Evolutionary conservation across 2,113 vertebrate genomes (phyloP), one percentile per base, ranked within the genome.

Genomic region (Crotalus tigris): DNA sequence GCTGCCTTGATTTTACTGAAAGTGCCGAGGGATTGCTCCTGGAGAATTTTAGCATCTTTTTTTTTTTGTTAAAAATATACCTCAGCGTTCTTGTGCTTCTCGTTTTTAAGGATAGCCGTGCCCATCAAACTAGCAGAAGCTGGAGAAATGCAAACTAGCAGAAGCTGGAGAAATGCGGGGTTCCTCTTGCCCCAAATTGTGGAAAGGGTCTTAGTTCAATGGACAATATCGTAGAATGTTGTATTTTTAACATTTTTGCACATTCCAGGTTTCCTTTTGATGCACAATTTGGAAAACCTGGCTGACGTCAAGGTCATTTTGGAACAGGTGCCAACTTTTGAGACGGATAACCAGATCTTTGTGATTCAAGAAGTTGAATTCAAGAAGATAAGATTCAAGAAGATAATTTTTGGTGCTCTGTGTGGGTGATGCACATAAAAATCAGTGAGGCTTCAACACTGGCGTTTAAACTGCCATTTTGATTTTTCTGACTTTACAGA

Each of bases 21-120:
- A 39, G 69, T 81, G 6, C 17, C 7, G 17, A 81, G 33, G 33
- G 33, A 81, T 39, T 21, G 33, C 69, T 19, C 33, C 15, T 39
- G 33, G 69, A 81, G 19, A 81, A 39, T 39, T 39, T 81, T 17
- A 81, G 69, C 33, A 7, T 81, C 33, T 33, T 33, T 8, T 81
- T 39, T 55, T 55, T 39, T 19, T 81, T 39, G 5, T 39, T 39
- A 39, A 81, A 81, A 81, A 39, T 39, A 81, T 3, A 81, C 17
- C 69, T 81, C 3, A 81, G 21, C 33, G 0, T 81, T 81, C 7
- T 81, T 39, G 33, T 81, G 17, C 7, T 81, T 81, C 33, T 39
- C 0, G 1, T 19, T 21, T 2, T 1, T 44, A 39, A 8, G 2
- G 33, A 81, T 19, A 8, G 1, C 33, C 17, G 2, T 19, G 33